Evolutionary conservation across 2,113 vertebrate species (phyloP).

Genomic region (Asarcornis scutulata): DNA sequence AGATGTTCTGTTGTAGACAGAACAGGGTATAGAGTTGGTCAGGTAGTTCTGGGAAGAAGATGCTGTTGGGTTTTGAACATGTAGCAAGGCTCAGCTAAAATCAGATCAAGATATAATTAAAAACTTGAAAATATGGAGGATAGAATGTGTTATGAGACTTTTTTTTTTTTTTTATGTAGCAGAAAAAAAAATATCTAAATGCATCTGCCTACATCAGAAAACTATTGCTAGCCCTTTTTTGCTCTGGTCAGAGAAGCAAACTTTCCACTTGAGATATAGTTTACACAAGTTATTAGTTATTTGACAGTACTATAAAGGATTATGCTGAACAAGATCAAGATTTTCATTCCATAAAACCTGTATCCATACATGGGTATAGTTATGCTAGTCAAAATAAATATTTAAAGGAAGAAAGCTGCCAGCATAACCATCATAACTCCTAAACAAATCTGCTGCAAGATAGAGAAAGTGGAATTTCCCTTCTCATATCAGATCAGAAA

Average conservation of each 20-base stretch:
- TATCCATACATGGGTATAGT: neutral
- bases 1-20: neutral
- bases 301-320: neutral
- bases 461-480: neutral
- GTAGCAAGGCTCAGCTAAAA: neutral
- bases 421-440: neutral
- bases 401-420: neutral
- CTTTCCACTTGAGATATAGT: neutral
- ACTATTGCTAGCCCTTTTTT: rapidly evolving
- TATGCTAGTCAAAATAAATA: neutral
- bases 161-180: too few relatives aligned
- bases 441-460: neutral
- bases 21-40: neutral
- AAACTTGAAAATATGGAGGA: neutral
- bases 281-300: neutral
- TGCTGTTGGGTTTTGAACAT: neutral
- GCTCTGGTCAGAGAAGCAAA: neutral
- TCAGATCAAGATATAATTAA: neutral
- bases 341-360: neutral
- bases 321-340: neutral
- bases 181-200: neutral
- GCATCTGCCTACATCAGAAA: neutral
- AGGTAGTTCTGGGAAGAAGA: neutral
- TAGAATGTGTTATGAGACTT: neutral
- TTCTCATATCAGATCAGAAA: neutral